Evolutionary conservation across 2,888 invertebrate species (phyloP).

Genomic region (Cantharis rustica): DNA sequence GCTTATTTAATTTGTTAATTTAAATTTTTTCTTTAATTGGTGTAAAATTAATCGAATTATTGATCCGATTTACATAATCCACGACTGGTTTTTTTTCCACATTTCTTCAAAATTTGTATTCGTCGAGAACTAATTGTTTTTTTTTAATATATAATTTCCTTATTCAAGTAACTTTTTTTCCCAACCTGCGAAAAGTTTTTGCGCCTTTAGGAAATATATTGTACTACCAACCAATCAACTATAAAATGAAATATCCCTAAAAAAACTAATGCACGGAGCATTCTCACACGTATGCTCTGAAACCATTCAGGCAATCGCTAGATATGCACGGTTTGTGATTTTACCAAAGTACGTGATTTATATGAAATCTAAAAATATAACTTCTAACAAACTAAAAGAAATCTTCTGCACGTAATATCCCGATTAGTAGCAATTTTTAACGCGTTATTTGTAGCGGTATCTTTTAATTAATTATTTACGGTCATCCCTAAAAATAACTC

Average conservation of each 20-base stretch:
- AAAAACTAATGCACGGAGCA: neutral
- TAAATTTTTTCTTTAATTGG: neutral
- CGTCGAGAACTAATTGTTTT: neutral
- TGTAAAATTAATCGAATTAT: neutral
- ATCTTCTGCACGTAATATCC: conserved; percentile 3
- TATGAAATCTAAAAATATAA: conserved; percentile 5
- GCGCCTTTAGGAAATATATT: neutral
- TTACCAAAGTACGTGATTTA: conserved; percentile 28
- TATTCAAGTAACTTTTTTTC: no score
- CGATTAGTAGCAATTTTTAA: conserved; percentile 1
- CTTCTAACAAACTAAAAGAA: neutral
- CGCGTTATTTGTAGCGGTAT: neutral
- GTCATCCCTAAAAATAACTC: neutral
- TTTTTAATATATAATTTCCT: no score
- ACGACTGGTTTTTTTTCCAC: neutral
- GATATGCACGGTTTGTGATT: conserved; percentile 19
- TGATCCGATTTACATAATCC: neutral
- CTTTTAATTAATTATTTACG: neutral
- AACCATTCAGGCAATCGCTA: conserved; percentile 11
- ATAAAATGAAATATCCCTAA: neutral
- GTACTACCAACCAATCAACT: neutral
- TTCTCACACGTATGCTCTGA: conserved; percentile 24
- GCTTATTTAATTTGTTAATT: neutral
- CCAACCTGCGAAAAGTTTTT: no score
- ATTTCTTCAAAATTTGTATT: neutral